phyloP scores from a whole-genome alignment of 2,888 invertebrate species.

The Stegophylla sp. region DNA sequence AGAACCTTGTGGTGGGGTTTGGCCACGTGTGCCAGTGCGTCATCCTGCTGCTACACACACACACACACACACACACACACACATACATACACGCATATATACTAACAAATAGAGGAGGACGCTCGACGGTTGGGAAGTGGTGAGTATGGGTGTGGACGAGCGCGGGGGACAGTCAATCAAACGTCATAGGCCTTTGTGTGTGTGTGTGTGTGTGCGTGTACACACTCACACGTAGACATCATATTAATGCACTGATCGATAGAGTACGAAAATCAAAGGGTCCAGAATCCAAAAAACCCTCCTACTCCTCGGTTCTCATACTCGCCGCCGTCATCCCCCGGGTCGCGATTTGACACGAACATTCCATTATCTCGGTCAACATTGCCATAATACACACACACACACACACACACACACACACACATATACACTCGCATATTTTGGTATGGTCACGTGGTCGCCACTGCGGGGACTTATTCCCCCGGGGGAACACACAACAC shows the following conservation, averaged over 20 bases:
- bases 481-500: not conserved
- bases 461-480: constrained; percentile 31
- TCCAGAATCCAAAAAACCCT: constrained; percentile 29
- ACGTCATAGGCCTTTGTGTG: constrained; percentile 38
- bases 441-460: not conserved
- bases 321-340: constrained; percentile 31
- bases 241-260: constrained; percentile 40
- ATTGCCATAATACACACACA: not conserved
- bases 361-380: constrained; percentile 59
- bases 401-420: not conserved
- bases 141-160: not conserved
- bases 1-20: too few relatives aligned
- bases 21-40: not conserved
- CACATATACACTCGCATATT: not conserved
- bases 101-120: too few relatives aligned
- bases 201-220: not conserved
- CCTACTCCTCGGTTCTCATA: not conserved
- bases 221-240: not conserved
- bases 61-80: not conserved
- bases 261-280: constrained; percentile 38
- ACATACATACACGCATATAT: not conserved
- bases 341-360: constrained; percentile 53
- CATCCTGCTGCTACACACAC: not conserved
- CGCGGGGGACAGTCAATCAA: constrained; percentile 45
- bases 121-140: not conserved